Conservation (phyloP, 2,888 invertebrate species). For the Amblyjoppa proteus region DNA sequence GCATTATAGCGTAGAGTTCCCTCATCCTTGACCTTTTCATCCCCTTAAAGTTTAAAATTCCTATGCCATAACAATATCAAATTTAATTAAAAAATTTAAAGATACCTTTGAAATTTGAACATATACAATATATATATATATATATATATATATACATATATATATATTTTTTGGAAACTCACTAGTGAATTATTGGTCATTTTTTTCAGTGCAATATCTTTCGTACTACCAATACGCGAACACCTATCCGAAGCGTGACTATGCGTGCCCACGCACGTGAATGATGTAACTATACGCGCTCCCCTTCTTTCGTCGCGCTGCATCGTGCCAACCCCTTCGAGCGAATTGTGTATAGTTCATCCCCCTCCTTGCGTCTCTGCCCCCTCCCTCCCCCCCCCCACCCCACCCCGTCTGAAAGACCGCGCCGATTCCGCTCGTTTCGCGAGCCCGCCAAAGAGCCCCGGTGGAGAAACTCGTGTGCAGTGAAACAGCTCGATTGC, state of each 20-base stretch:
- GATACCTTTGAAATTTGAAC: too few relatives aligned
- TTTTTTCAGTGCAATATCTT: not conserved
- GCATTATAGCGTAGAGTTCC: too few relatives aligned
- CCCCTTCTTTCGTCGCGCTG: not conserved
- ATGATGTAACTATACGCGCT: constrained; percentile 41
- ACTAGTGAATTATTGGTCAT: not conserved
- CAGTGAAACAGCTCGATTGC: constrained; percentile 57
- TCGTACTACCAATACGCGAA: constrained; percentile 26
- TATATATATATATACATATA: not conserved
- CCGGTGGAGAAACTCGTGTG: constrained; percentile 58
- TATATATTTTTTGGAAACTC: not conserved
- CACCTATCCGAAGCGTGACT: constrained; percentile 27
- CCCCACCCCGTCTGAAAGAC: constrained; percentile 5
- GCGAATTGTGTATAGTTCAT: constrained; percentile 10
- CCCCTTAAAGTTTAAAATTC: not conserved
- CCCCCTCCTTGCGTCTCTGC: not conserved
- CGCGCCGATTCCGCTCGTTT: constrained; percentile 46
- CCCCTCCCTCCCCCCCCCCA: not conserved
- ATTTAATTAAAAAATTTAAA: too few relatives aligned
- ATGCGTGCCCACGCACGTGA: constrained; percentile 37
- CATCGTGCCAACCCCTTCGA: constrained; percentile 27
- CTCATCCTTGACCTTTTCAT: too few relatives aligned
- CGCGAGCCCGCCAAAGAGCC: constrained; percentile 27
- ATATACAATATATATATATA: not conserved
- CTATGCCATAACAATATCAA: not conserved